Base-by-base conservation (phyloP, 2,888 invertebrate genomes). In the Camponotus fellah region DNA sequence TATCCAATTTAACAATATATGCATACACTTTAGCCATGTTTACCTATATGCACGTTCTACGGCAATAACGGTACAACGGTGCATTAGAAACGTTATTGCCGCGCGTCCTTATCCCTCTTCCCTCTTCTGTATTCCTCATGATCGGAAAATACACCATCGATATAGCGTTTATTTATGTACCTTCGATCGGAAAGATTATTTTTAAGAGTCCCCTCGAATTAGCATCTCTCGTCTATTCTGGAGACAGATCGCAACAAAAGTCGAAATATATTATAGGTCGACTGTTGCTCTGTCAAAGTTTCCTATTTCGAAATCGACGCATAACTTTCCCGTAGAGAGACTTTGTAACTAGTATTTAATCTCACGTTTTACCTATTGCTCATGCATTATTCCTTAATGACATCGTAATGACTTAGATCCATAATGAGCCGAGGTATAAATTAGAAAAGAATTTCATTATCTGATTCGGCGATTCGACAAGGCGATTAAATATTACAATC, bases 261-360 rank as follows among this genome's bases (percentile, higher is more conserved):
- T 89, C 89, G 89, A 53, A 88, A 86, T 80, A 86, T 26, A 14
- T 82, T 81, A 53, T 64, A 82, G 89, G 74, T 88, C 89, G 89
- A 89, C 88, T 90, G 85, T 87, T 84, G 88, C 75, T 66, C 43
- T 62, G 80, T 65, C 68, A 14, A 72, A 58, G 46, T 34, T 10
- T 58, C 58, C 43, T 26, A n/a, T 1, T n/a, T 37, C 46, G 4
- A 21, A 58, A 37, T 65, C 58, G 56, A 58, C 46, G 34, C 32
- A 40, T 26, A n/a, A 26, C 56, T 66, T 68, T 56, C 43, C n/a
- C 43, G 14, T n/a, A 69, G 21, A 46, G 21, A 26, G 21, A 58
- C 21, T 49, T 34, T 17, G 60, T 37, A 46, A 46, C 40, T 53
- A 77, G 17, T 26, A 62, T 74, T 32, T 10, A 75, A 46, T 75